Base-by-base conservation (phyloP, 2,113 vertebrate species). In the Macaca mulatta region DNA sequence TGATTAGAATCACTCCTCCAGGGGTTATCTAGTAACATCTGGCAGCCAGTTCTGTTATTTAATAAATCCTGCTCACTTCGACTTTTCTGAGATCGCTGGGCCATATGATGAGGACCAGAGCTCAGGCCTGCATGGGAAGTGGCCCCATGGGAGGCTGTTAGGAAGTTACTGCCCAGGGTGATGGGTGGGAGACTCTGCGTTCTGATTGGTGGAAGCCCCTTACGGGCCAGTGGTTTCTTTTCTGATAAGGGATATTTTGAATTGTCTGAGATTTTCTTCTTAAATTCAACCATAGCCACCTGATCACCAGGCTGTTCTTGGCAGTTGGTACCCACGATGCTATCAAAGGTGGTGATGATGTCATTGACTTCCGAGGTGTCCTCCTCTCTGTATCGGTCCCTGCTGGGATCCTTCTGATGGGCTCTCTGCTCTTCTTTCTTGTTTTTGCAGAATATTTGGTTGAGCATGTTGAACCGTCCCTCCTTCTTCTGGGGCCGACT, bases 321-420 rank as follows among this genome's bases (percentile, higher is more conserved):
- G 91, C 92, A 98, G 57, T 98, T 98, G 94, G 98, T 98, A 74
- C 99, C 99, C 97, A 98, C 83, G 93, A 99, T 97, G 93, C 98
- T 98, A 93, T 99, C 99, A 80, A 99, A 99, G 96, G 98, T 99
- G 27, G 99, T 98, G 97, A 99, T 99, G 96, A 99, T 99, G 89
- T 99, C 99, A 90, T 99, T 99, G 8, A 99, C 99, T 98, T 99
- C 99, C 7, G 99, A 99, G 55, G 99, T 98, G 81, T 98, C 98
- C 85, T 99, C 98, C 57, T 89, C 97, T 8, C 97, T 87, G 69
- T 95, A 94, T 74, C 0, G 89, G 84, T 98, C 98, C 92, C 94
- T 98, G 90, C 69, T 97, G 95, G 94, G 98, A 25, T 99, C 98
- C 92, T 98, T 99, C 74, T 98, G 98, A 25, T 87, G 95, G 17